Base-by-base conservation (phyloP, 2,797 vertebrate species). In the Masticophis lateralis region DNA sequence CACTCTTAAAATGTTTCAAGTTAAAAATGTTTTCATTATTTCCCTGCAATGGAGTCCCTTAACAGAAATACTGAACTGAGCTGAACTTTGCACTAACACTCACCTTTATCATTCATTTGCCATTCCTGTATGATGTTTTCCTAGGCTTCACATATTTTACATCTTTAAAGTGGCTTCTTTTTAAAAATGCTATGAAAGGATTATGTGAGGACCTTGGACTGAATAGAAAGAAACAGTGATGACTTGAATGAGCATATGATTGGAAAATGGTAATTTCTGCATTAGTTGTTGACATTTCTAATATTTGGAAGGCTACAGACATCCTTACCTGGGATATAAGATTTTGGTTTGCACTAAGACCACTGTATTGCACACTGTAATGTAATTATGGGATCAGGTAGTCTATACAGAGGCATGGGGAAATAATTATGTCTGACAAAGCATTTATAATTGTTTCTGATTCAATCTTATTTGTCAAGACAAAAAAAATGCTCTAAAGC, bases 351-450 rank as follows among this genome's bases (percentile, higher is more conserved):
- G 97, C 98, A 98, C 98, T 98, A 98, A 96, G 97, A 98, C 97
- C 97, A 98, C 96, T 98, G 98, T 96, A 97, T 97, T 98, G 98
- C 98, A 98, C 98, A 98, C 98, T 98, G 98, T 98, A 97, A 97
- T 96, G 97, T 98, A 97, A 96, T 98, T 97, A 97, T 96, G 97
- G 95, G 97, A 96, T 96, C 96, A 96, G 90, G 92, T 96, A 90
- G 92, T 94, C 83, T 92, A 47, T 37, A n/a, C 28, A 96, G 94
- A 94, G 92, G 93, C 95, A 96, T 43, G 95, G 93, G 93, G 90
- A 95, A 43, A 95, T 90, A 96, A 96, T 93, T 16, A 93, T 22
- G 86, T 91, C 79, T 43, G 89, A 94, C 94, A 88, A 53, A 89
- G 90, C 61, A 59, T 79, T 89, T 93, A 12, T 94, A 87, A 57